Base-by-base conservation (phyloP, 2,113 vertebrate species). In the Epinephelus fuscoguttatus region DNA sequence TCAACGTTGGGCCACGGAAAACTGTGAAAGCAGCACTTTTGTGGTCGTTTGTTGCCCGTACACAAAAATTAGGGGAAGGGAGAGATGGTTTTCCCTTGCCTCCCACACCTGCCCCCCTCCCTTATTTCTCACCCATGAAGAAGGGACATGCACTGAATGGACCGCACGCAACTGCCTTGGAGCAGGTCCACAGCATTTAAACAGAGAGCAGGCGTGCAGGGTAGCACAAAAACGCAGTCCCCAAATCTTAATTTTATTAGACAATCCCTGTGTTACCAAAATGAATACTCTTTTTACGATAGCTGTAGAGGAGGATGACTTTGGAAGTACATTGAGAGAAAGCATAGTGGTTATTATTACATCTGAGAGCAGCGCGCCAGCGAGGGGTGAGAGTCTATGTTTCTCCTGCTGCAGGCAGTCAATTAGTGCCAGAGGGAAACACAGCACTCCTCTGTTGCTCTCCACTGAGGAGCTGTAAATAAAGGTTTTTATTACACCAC, bases 21-120 rank as follows among this genome's bases (percentile, higher is more conserved):
- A 95, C 88, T 94, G 95, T 96, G 94, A 94, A 94, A 94, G 93
- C 95, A 96, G 95, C 95, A 96, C 91, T 96, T 96, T 96, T 94
- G 88, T 82, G 89, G 86, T 95, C 93, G 81, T 96, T 95, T 95
- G 95, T 94, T 91, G 95, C 82, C 91, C 57, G 75, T 94, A 93
- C 89, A 93, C 92, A 87, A 86, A 91, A 93, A 94, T 96, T 93
- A 94, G 84, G 87, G 78, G 88, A 87, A 87, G 83, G 75, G 80
- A 87, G 84, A 81, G 55, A 80, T 78, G 84, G 85, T 78, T 89
- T 82, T 91, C 92, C 89, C 87, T 70, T 72, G 80, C 68, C 81
- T 86, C 84, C 83, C 76, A 69, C 86, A 74, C 82, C 84, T 75
- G 71, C 84, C 91, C 83, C 30, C 73, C 80, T 79, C 68, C 75